Base-by-base conservation (phyloP, 2,888 invertebrate genomes). In the Orchesellides sinensis region DNA sequence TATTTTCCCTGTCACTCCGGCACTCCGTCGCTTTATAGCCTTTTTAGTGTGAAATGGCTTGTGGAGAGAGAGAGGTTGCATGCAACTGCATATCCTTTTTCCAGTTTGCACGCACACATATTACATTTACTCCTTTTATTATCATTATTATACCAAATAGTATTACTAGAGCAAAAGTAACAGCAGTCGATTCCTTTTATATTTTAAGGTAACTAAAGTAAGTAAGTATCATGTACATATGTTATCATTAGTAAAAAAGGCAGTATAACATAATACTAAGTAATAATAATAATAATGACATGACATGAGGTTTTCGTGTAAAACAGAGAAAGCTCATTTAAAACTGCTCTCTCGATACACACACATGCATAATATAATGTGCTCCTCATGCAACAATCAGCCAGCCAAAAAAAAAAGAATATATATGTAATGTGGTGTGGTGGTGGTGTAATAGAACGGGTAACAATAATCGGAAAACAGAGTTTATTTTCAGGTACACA, bases 21-120 rank as follows among this genome's bases (percentile, higher is more conserved):
- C 78, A 32, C 61, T 70, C 56, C 66, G 66, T 80, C 72, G n/a
- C 45, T 72, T 72, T 72, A 40, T 32, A 45, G 65, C 80, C 73
- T 80, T 66, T 80, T 72, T 80, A 80, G 80, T 80, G 80, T 80
- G 73, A 80, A 80, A 73, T 80, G 56, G 66, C 59, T 80, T 73
- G 79, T 65, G 78, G 78, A 78, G 69, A 78, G 69, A 69, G 78
- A 78, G 69, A 78, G 69, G 79, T 79, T 79, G 70, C 79, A 72
- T 72, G 70, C 70, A 56, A 70, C 63, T 52, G 52, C 63, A n/a
- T 40, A 77, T 68, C 59, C 66, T 77, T 21, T 59, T 61, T 69
- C 49, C 25, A 27, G 27, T 66, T 52, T 56, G 70, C 72, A 80
- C 73, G 73, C 80, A 66, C 45, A 70, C 23, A 12, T 12, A 69